A percentile compares a stretch with the other conserved stretches of the same genome.
Conservation (phyloP, 2,797 vertebrate species). For the Malurus leucopterus region DNA sequence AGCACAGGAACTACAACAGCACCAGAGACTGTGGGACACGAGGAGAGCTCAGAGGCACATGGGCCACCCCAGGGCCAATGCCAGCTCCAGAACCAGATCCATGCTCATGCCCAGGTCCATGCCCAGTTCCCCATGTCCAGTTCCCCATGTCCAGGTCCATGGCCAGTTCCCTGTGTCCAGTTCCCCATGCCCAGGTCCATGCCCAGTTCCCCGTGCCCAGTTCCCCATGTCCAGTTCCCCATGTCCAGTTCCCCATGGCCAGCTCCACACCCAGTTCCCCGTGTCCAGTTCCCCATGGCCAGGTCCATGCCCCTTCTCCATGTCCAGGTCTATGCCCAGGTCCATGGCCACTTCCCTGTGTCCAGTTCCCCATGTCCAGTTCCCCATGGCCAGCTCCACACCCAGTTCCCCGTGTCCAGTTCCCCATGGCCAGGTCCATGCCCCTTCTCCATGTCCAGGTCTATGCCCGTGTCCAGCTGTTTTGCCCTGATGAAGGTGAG, state of each 20-base stretch:
- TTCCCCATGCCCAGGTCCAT: neutral
- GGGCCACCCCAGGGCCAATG: neutral
- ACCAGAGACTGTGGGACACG: neutral
- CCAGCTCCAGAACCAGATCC: neutral
- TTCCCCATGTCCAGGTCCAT: neutral
- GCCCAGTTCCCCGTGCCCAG: too few species aligned
- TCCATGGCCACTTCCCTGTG: too few species aligned
- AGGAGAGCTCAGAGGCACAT: neutral
- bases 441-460: too few species aligned
- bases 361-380: too few species aligned
- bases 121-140: neutral
- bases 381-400: neutral
- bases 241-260: neutral
- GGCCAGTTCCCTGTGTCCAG: too few species aligned
- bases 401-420: too few species aligned
- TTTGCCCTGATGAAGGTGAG: neutral
- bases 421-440: neutral
- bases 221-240: neutral
- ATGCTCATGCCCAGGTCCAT: too few species aligned
- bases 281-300: neutral
- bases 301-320: neutral
- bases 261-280: too few species aligned
- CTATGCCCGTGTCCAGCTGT: neutral
- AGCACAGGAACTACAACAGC: accelerated
- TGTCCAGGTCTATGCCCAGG: too few species aligned